These are phyloP conservation scores for Megaceryle torquata DNA, from an alignment of 2,113 vertebrate species.

Conservation along the genomic window DNA sequence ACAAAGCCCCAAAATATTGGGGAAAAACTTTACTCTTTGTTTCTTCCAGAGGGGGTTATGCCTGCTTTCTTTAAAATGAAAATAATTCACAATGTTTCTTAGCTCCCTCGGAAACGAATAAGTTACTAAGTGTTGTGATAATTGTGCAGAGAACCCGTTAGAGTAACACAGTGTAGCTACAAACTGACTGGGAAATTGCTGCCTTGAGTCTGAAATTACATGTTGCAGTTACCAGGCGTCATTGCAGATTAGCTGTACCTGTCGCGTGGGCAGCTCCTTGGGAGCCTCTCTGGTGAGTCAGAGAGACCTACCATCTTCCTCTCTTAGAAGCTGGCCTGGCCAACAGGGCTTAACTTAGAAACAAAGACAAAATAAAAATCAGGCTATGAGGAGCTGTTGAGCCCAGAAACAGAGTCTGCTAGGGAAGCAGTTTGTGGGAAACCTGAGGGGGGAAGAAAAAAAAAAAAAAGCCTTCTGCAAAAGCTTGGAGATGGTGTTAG, in stretches of 20 bases:
- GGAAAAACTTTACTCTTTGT: background rate
- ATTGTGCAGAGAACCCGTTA: constrained; percentile 39
- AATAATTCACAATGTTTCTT: background rate
- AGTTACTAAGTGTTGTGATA: constrained; percentile 53
- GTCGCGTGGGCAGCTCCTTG: constrained; percentile 38
- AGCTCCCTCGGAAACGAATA: constrained; percentile 3
- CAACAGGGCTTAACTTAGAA: background rate
- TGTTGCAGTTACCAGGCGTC: constrained; percentile 67
- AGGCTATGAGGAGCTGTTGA: background rate
- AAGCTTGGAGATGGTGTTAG: background rate
- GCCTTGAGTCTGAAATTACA: constrained; percentile 69
- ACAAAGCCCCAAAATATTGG: background rate
- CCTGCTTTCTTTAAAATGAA: background rate
- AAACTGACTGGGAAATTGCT: constrained; percentile 73
- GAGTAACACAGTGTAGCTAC: constrained; percentile 58
- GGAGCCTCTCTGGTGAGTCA: background rate
- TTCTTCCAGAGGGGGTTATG: background rate
- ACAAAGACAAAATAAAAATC: background rate
- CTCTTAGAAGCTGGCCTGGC: background rate
- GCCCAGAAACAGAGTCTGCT: background rate
- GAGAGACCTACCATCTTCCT: background rate
- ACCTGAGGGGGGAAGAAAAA: background rate
- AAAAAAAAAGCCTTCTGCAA: background rate
- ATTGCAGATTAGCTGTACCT: constrained; percentile 58
- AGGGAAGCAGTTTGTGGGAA: background rate